Conservation (phyloP, 2,113 vertebrate species). For the Daboia siamensis region DNA sequence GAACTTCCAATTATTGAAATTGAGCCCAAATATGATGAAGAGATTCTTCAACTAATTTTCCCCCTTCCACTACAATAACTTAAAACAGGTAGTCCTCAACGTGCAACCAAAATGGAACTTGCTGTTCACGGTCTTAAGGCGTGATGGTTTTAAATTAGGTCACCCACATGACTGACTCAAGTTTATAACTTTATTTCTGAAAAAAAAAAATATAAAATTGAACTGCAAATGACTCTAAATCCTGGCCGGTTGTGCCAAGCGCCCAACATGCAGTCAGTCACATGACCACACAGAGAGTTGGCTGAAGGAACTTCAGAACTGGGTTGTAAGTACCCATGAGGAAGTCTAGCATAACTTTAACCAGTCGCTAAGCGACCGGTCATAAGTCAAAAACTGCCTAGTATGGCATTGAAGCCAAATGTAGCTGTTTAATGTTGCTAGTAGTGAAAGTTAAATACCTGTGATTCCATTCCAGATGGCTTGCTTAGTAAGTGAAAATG, state of each 20-base stretch:
- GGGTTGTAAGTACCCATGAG: not conserved
- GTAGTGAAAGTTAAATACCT: fast-evolving
- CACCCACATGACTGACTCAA: not conserved
- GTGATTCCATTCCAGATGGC: not conserved
- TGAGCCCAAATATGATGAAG: not conserved
- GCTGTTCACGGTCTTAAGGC: not conserved
- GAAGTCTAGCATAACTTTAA: not conserved
- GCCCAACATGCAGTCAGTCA: not conserved
- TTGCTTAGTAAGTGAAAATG: not conserved
- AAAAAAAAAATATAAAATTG: not conserved
- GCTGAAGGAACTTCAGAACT: not conserved
- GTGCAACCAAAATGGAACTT: not conserved
- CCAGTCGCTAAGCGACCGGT: not conserved
- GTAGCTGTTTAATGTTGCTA: not conserved
- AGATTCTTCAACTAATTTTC: not conserved
- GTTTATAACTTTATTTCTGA: not conserved
- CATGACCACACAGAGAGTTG: not conserved
- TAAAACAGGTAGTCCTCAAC: not conserved
- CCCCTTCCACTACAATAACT: not conserved
- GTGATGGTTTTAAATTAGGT: not conserved
- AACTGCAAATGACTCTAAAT: not conserved
- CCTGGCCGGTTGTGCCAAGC: not conserved
- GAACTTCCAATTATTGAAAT: not conserved
- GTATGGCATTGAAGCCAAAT: not conserved
- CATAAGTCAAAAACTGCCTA: not conserved